Percentiles rank a stretch among this genome's conserved stretches.
Conservation (phyloP, 1,140 invertebrate species). For the Zeugodacus cucurbitae region DNA sequence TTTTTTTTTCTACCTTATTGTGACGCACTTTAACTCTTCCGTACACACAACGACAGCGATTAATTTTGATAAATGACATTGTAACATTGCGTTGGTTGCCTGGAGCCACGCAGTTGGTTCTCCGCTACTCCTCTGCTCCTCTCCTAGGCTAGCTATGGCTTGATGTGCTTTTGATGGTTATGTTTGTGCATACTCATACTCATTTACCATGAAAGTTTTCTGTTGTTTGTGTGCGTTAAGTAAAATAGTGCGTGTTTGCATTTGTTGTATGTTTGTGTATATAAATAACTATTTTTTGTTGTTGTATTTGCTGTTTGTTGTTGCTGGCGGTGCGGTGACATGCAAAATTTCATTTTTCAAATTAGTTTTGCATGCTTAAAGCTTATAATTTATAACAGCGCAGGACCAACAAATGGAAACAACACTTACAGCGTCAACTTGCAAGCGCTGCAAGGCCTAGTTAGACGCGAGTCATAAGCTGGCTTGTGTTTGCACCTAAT, state of each 20-base stretch:
- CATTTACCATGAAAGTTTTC: background rate
- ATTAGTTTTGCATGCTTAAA: slow-evolving; percentile 42
- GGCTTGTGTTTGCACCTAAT: too few relatives aligned
- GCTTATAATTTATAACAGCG: slow-evolving; percentile 39
- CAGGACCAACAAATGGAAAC: background rate
- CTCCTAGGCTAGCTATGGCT: background rate
- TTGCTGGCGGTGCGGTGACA: slow-evolving; percentile 12
- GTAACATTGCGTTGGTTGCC: background rate
- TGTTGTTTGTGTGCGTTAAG: background rate
- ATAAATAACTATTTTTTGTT: background rate
- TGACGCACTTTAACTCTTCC: background rate
- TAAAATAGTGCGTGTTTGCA: background rate
- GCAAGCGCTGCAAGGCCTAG: background rate
- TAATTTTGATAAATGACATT: slow-evolving; percentile 16
- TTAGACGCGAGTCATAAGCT: background rate
- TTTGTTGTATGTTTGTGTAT: background rate
- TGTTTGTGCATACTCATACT: background rate
- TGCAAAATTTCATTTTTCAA: slow-evolving; percentile 43
- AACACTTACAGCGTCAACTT: background rate
- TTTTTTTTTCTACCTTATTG: background rate
- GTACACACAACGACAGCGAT: background rate
- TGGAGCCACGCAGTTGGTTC: background rate
- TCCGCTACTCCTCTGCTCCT: background rate
- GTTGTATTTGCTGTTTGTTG: background rate
- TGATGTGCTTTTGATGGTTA: background rate